Base-by-base conservation (phyloP, 1,140 invertebrate genomes). In the Meloidogyne hapla region DNA sequence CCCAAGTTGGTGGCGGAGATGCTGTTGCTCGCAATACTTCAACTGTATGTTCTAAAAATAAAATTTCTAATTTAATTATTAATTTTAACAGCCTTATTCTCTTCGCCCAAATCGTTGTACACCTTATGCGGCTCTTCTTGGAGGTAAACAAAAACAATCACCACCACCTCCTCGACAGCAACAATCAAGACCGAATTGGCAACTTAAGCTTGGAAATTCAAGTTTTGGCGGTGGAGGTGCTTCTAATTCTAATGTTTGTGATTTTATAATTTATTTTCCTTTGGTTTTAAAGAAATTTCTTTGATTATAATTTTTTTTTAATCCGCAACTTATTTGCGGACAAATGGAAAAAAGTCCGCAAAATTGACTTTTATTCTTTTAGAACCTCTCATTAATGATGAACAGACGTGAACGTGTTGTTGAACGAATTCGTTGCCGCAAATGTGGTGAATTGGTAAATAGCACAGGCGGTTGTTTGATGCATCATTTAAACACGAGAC, bases 401-500 rank as follows among this genome's bases (percentile, higher is more conserved):
- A 70, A 25, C 15, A 75, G 65, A 26, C 71, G 70, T 42, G 62
- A 74, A 33, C 76, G 70, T 63, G n/a, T 56, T 33, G 56, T 77
- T 65, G 62, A 77, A 65, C 75, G 70, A 33, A 77, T 77, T 21
- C 63, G 65, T 21, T 78, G 77, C 40, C 67, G 75, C 21, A 76
- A 78, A 63, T 78, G 77, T 38, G 62, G 69, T 12, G 65, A 78
- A 56, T 64, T 78, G 66, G 68, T 70, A n/a, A 78, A 76, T 25
- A 68, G 42, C 3, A 64, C 64, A 33, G 75, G 77, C 26, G 75
- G 74, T 40, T 77, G 77, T 69, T 69, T 78, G 3, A 70, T 62
- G 48, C 75, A 78, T 63, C 77, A 78, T 45, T 62, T 75, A 6
- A 78, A 78, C 45, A 78, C 77, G 3, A 78, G 77, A 77, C 77